Evolutionary conservation across 2,113 vertebrate genomes (phyloP).

Genomic region (Chlorodrepanis virens): DNA sequence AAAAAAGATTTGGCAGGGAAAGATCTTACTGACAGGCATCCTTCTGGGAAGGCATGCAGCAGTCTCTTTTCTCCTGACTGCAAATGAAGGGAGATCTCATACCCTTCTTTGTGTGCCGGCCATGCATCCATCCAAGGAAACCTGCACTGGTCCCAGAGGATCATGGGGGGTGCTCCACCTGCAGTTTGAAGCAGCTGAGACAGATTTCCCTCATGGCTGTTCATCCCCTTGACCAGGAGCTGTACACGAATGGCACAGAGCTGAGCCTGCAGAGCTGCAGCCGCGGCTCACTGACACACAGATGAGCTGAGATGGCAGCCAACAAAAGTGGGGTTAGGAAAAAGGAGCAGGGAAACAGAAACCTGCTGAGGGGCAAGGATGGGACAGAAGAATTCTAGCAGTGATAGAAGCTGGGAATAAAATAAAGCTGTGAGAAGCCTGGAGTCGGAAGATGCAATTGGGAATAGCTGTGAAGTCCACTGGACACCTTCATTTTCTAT

Average conservation of each 20-base stretch:
- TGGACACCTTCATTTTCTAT: neutral
- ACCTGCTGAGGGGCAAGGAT: neutral
- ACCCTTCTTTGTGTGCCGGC: neutral
- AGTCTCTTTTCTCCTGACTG: neutral
- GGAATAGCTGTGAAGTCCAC: neutral
- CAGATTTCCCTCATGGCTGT: neutral
- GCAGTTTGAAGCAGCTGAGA: neutral
- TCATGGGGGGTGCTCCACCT: neutral
- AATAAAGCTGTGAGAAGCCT: neutral
- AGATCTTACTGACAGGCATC: neutral
- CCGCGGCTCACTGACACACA: rapidly evolving
- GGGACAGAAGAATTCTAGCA: neutral
- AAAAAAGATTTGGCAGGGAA: neutral
- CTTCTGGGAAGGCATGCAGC: neutral
- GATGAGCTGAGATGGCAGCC: neutral
- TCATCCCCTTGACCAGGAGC: neutral
- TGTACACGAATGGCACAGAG: rapidly evolving
- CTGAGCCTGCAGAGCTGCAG: rapidly evolving
- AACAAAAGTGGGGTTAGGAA: neutral
- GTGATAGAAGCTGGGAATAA: neutral
- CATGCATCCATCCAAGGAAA: neutral
- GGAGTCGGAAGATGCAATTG: neutral
- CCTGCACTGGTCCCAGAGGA: neutral
- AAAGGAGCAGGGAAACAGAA: neutral
- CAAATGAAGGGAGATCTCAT: neutral